phyloP scores from a whole-genome alignment of 2,888 invertebrate genomes.

The Lasiommata megera region DNA sequence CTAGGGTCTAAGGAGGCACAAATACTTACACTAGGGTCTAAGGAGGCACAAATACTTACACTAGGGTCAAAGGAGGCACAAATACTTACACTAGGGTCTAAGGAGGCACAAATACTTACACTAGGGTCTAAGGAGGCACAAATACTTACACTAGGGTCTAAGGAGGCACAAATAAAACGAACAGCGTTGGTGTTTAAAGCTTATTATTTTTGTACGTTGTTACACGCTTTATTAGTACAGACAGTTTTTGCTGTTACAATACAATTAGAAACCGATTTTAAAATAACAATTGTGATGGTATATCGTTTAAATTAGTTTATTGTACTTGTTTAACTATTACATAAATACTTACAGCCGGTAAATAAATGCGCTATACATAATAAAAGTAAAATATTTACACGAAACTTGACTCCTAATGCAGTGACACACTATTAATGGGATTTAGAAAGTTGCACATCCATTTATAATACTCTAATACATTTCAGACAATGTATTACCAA shows the following conservation, averaged over 20 bases:
- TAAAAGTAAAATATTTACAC: slow-evolving; percentile 67
- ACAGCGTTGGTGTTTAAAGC: slow-evolving; percentile 65
- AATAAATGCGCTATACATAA: slow-evolving; percentile 76
- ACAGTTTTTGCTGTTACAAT: slow-evolving; percentile 49
- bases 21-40: too few species aligned
- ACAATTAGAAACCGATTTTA: slow-evolving; percentile 43
- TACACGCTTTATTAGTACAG: slow-evolving; percentile 72
- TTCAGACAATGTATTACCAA: too few species aligned
- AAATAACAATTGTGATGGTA: slow-evolving; percentile 34
- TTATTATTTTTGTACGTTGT: slow-evolving; percentile 78
- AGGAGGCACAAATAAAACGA: slow-evolving; percentile 33
- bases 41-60: too few species aligned
- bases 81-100: too few species aligned
- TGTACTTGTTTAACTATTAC: slow-evolving; percentile 41
- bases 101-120: too few species aligned
- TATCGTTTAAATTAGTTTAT: slow-evolving; percentile 49
- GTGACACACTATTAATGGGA: slow-evolving; percentile 6
- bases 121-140: too few species aligned
- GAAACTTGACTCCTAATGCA: slow-evolving; percentile 21
- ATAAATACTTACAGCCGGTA: slow-evolving; percentile 73
- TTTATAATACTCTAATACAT: too few species aligned
- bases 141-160: not conserved
- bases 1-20: too few species aligned
- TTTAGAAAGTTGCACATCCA: too few species aligned
- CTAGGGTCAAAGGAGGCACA: too few species aligned